Base-by-base conservation (phyloP, 2,888 invertebrate species). In the Erebia ligea region DNA sequence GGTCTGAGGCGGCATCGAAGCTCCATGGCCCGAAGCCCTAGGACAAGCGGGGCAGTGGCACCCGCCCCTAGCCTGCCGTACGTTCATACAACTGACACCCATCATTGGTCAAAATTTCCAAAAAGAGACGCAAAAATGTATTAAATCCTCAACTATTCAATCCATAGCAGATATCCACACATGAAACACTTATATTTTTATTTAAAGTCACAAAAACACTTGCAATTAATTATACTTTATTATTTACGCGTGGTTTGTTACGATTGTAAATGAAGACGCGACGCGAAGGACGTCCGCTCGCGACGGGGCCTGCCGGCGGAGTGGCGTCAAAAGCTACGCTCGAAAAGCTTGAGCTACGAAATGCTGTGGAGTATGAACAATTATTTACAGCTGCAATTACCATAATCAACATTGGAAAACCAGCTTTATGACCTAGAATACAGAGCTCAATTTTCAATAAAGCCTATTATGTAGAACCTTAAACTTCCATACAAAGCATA, bases 21-120 rank as follows among this genome's bases (percentile, higher is more conserved):
- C 75, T 52, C 83, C 87, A 69, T 90, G 90, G 10, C 86, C 89
- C 75, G 91, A 88, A 76, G 88, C 83, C 87, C 93, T 86, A 65
- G 93, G 93, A 81, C 93, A 93, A n/a, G 92, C 92, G 64, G 92
- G 91, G 79, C 93, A 93, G 80, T 94, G 94, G 83, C 94, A 94
- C 80, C 93, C 89, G 77, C 93, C 94, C 89, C 94, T 90, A 77
- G 90, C 88, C 84, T 85, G 87, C 87, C 93, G 86, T 80, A 95
- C 94, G 91, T 94, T 95, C 87, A 92, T 87, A 81, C 90, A 95
- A 87, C 92, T 94, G 87, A 94, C 92, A 79, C 93, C 93, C 93
- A 93, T 94, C 91, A 92, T 92, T 83, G 77, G 79, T 83, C 57
- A 69, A 67, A 42, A 63, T 63, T 54, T 72, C 64, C 21, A 21